phyloP scores from a whole-genome alignment of 2,113 vertebrate species.

The Furnarius figulus region DNA sequence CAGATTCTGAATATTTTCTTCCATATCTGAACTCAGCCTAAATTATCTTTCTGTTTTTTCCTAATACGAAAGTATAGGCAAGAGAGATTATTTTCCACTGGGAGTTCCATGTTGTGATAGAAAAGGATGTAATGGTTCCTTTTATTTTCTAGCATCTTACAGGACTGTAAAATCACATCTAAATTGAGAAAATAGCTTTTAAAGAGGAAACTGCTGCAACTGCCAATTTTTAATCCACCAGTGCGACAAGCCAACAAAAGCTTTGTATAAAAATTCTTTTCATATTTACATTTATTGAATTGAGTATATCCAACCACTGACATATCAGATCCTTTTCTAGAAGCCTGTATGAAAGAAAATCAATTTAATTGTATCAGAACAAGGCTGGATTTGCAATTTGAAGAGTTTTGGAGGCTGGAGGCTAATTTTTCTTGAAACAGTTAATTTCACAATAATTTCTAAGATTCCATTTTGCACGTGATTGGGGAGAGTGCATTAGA shows the following conservation, averaged over 20 bases:
- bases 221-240: conserved; percentile 44
- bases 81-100: background rate
- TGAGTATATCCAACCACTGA: background rate
- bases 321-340: background rate
- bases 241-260: conserved; percentile 5
- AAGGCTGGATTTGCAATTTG: background rate
- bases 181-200: conserved; percentile 36
- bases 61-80: background rate
- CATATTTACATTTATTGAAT: conserved; percentile 36
- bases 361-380: background rate
- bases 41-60: background rate
- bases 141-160: background rate
- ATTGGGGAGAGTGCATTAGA: conserved; percentile 63
- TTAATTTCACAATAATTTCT: conserved; percentile 29
- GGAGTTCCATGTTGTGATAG: background rate
- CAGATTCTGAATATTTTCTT: background rate
- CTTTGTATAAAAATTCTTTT: conserved; percentile 53
- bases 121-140: background rate
- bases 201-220: conserved; percentile 7
- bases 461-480: conserved; percentile 34
- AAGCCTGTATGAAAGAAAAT: background rate
- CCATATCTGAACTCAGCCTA: background rate
- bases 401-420: background rate
- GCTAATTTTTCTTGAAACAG: conserved; percentile 44
- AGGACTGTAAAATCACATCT: conserved; percentile 1